These are phyloP conservation scores for Hyposmocoma kahamanoa DNA, from an alignment of 1,140 invertebrate species.

Conservation along the genomic window DNA sequence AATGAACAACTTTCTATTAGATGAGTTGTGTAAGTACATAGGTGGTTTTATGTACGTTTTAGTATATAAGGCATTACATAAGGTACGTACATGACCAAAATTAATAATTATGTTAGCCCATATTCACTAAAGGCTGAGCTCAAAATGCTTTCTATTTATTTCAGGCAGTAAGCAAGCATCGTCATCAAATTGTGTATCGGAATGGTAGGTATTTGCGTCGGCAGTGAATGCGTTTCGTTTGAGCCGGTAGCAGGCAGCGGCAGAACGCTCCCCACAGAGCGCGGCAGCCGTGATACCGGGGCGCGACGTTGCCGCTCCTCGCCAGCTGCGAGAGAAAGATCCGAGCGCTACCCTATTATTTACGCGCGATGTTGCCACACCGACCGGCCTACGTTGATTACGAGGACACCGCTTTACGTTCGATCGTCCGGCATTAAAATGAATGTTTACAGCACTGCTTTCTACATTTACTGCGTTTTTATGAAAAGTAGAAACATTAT, in stretches of 20 bases:
- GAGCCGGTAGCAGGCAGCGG: slow-evolving; percentile 42
- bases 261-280: slow-evolving; percentile 42
- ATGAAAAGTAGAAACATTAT: no score
- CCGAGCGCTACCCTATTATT: slow-evolving; percentile 71
- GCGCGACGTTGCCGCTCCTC: slow-evolving; percentile 57
- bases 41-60: no score
- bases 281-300: slow-evolving; percentile 45
- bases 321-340: slow-evolving; percentile 67
- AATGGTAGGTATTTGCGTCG: slow-evolving; percentile 47
- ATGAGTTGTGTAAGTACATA: no score
- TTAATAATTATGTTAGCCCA: no score
- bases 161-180: slow-evolving; percentile 26
- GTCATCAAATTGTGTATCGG: slow-evolving; percentile 27
- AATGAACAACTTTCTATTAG: no score
- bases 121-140: no score
- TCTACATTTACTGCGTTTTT: no score
- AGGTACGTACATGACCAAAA: no score
- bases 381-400: slow-evolving; percentile 71
- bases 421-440: slow-evolving; percentile 55
- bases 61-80: no score
- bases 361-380: slow-evolving; percentile 75
- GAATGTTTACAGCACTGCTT: background rate
- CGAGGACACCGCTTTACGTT: slow-evolving; percentile 73
- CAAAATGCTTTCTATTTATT: no score
- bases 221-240: slow-evolving; percentile 46